Base-by-base conservation (phyloP, 2,113 vertebrate species). In the Spea multiplicata region DNA sequence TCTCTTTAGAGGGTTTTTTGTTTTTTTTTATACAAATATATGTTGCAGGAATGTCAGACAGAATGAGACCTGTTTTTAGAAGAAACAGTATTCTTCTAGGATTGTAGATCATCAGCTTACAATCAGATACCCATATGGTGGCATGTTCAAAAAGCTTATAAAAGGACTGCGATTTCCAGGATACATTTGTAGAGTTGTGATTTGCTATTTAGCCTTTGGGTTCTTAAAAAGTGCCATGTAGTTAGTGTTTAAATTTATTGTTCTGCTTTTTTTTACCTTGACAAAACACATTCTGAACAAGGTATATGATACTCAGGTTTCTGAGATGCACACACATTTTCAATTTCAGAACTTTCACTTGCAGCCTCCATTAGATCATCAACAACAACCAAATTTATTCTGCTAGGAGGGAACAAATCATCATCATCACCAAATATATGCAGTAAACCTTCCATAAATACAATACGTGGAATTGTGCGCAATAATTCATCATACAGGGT, bases 251-350 rank as follows among this genome's bases (percentile, higher is more conserved):
- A 73, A 62, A 62, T 61, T 46, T 6, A 71, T 71, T 3, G 48
- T 73, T 16, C 55, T 59, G 16, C 71, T 62, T 48, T 61, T 30
- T 62, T 14, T 73, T 73, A 55, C 71, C 71, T 14, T 73, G 71
- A 47, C 71, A 73, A 61, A 61, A 62, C 13, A 62, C 57, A 48
- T 73, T 73, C 44, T 66, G 55, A 46, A 16, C 55, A 8, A 47
- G 44, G 61, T 73, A 73, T 53, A 73, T 46, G 4, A 73, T 61
- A 44, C 55, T 73, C 1, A 62, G 52, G 12, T 72, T 72, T 62
- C 71, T 73, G 16, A 61, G 71, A 45, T 73, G 71, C 16, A 52
- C 13, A 8, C 50, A 52, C 30, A 30, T 30, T 30, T 30, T 30
- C 30, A 30, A 30, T 30, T 30, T 30, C 30, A 30, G 30, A 30